Percentiles rank a stretch among this genome's conserved stretches.
These are phyloP conservation scores for Heteromurus nitidus DNA, from an alignment of 2,888 invertebrate species.

Conservation along the genomic window DNA sequence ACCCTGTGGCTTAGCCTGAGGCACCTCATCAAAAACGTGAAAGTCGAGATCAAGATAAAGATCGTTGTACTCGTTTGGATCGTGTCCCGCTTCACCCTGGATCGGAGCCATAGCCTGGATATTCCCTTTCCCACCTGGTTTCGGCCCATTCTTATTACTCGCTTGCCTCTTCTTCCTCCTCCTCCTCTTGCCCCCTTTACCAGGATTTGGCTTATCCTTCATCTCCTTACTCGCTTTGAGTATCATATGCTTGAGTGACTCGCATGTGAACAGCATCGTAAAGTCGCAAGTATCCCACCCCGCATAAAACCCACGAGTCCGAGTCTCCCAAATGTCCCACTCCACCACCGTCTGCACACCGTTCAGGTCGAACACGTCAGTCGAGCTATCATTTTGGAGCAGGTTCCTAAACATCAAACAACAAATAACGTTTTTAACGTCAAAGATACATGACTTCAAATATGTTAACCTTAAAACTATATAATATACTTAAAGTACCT, in stretches of 20 bases:
- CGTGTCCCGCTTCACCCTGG: not conserved
- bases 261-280: conserved; percentile 15
- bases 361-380: not conserved
- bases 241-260: not conserved
- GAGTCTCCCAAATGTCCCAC: conserved; percentile 34
- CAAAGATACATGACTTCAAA: too few relatives aligned
- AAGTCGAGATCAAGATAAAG: conserved; percentile 24
- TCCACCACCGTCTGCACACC: conserved; percentile 7
- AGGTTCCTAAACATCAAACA: conserved; percentile 15
- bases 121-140: not conserved
- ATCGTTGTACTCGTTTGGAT: conserved; percentile 20
- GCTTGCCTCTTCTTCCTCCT: not conserved
- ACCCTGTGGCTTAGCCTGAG: too few relatives aligned
- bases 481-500: not conserved
- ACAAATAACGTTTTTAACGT: not conserved
- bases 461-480: not conserved
- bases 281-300: conserved; percentile 37
- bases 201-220: not conserved
- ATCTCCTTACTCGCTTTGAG: not conserved
- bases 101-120: not conserved
- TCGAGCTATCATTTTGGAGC: not conserved
- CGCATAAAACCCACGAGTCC: not conserved
- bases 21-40: not conserved
- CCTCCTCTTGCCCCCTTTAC: not conserved
- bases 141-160: not conserved